A percentile compares a stretch with the other conserved stretches of the same genome.
phyloP scores from a whole-genome alignment of 1,140 invertebrate genomes.

The Macrostomum lignano region DNA sequence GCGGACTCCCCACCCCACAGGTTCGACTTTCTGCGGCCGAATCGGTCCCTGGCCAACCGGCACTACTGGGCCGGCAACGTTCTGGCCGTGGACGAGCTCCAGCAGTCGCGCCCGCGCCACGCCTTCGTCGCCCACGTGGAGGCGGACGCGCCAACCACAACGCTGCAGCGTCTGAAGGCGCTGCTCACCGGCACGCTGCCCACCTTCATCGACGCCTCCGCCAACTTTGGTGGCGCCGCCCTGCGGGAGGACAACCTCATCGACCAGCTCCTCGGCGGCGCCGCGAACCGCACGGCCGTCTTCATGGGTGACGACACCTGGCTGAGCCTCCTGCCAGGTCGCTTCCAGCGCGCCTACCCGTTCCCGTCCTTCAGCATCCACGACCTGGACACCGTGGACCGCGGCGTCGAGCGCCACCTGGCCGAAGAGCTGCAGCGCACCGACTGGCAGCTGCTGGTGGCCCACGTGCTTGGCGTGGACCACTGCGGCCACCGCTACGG shows the following conservation, averaged over 20 bases:
- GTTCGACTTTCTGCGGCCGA: too few relatives aligned
- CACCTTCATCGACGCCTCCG: conserved; percentile 51
- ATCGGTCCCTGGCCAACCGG: too few relatives aligned
- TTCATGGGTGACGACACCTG: conserved; percentile 90
- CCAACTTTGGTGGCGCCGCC: conserved; percentile 67
- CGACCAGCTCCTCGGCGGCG: conserved; percentile 37
- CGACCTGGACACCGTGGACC: conserved; percentile 78
- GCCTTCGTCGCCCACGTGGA: conserved; percentile 40
- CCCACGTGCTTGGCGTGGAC: conserved; percentile 77
- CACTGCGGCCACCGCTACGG: conserved; percentile 78
- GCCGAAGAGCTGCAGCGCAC: conserved; percentile 36
- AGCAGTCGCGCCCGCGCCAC: too few relatives aligned
- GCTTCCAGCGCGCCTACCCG: conserved; percentile 45
- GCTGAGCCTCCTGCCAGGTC: conserved; percentile 36
- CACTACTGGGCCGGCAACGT: too few relatives aligned
- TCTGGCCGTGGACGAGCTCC: too few relatives aligned
- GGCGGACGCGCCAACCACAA: conserved; percentile 85
- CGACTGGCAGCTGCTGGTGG: conserved; percentile 57
- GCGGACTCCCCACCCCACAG: too few relatives aligned
- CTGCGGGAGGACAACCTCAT: conserved; percentile 73
- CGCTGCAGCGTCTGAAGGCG: conserved; percentile 67
- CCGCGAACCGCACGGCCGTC: conserved; percentile 33
- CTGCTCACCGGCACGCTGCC: conserved; percentile 74
- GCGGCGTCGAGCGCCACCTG: conserved; percentile 36
- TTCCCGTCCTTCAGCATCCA: conserved; percentile 82